Evolutionary conservation across 2,797 vertebrate species (phyloP), one percentile per base, ranked within the genome.

Genomic region (Forpus xanthops): DNA sequence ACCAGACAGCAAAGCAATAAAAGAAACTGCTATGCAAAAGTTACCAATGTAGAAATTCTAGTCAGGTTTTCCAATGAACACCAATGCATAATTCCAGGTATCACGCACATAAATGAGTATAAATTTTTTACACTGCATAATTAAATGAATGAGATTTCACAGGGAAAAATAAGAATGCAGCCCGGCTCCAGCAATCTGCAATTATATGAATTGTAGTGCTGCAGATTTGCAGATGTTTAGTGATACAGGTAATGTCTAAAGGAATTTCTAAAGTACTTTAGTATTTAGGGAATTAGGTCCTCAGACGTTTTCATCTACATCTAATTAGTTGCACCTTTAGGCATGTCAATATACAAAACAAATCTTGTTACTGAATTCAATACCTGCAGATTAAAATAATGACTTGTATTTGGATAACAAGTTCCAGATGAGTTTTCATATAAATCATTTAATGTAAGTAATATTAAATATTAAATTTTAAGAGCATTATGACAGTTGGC

Each of bases 271-370:
- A 91, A 93, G 66, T 60, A 75, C 41, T 76, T 87, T 3, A 86
- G 42, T 61, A 94, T 89, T 81, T 86, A 88, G 73, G 41, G 71
- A 93, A 84, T 93, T 91, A 71, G 52, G 47, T 79, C 55, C 55
- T 86, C 73, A 79, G 71, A 76, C 24, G 30, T 67, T 52, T 84
- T 84, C 60, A 78, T 53, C 76, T 52, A 64, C 47, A 65, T 23
- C 52, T 71, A 80, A 90, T 89, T 77, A 91, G 61, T 21, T 78
- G 62, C 27, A 87, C 31, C 31, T 93, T 45, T 85, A 88, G 39
- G 45, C 72, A 70, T 2, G 0, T 17, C 37, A 86, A 44, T n/a
- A 64, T 9, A 17, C 33, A 3, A 39, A 85, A 71, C 65, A 49
- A 55, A 25, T 16, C 68, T 78, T 53, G 28, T 45, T 73, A 66